Percentiles rank a stretch among this genome's conserved stretches.
phyloP scores from a whole-genome alignment of 2,797 vertebrate species.

The Pampus argenteus region DNA sequence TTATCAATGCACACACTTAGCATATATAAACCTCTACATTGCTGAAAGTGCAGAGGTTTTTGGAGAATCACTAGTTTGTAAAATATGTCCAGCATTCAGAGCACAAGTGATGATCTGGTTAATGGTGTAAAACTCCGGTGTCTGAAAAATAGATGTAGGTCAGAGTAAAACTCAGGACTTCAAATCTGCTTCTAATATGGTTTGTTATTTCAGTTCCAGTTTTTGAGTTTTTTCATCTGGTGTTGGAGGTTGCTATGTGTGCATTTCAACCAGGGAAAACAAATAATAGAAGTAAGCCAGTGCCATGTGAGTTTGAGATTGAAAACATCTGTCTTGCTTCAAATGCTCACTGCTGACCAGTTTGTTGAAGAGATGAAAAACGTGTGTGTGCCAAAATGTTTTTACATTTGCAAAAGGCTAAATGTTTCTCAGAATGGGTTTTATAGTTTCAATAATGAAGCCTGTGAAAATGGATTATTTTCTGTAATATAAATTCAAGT shows the following conservation, averaged over 20 bases:
- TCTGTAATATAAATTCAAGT: too few species aligned
- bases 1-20: not conserved
- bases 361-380: constrained; percentile 5
- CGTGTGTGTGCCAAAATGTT: too few species aligned
- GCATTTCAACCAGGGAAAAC: not conserved
- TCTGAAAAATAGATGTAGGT: not conserved
- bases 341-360: not conserved
- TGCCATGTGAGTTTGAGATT: not conserved
- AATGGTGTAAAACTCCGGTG: not conserved
- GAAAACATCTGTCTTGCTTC: not conserved
- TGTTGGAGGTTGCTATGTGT: not conserved
- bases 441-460: too few species aligned
- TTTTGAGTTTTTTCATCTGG: not conserved
- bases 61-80: not conserved
- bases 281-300: not conserved
- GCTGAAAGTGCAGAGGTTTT: not conserved
- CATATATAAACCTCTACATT: not conserved
- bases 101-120: not conserved
- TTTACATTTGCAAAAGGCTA: too few species aligned
- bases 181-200: not conserved
- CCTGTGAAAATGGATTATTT: too few species aligned
- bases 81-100: not conserved
- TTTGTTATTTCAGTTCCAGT: not conserved
- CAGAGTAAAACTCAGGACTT: not conserved
- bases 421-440: too few species aligned